Evolutionary conservation across 2,113 vertebrate genomes (phyloP).

Genomic region (Neofelis nebulosa): DNA sequence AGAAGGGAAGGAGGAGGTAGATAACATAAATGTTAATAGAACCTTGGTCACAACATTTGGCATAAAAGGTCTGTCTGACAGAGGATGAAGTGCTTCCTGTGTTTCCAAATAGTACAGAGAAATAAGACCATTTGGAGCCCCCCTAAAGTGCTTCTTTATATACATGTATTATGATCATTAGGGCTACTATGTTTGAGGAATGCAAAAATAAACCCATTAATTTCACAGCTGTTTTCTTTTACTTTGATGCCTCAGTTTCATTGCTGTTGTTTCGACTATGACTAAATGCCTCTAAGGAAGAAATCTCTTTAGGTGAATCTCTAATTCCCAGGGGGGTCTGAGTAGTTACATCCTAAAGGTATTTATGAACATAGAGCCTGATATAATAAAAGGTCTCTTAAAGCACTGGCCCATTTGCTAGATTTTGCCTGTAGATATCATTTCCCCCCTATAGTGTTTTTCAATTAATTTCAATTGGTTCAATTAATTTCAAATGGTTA

Average conservation of each 20-base stretch:
- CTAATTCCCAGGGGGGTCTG: background rate
- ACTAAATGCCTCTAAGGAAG: background rate
- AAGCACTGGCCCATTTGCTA: background rate
- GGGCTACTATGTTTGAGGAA: background rate
- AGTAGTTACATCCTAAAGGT: background rate
- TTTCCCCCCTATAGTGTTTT: background rate
- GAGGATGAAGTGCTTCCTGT: background rate
- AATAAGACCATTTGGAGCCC: background rate
- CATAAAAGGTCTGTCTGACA: background rate
- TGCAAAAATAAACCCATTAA: constrained; percentile 4
- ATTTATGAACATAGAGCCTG: background rate
- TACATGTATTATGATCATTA: background rate
- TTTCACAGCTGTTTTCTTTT: background rate
- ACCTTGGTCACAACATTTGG: background rate
- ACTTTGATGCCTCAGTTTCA: background rate
- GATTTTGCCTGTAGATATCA: background rate
- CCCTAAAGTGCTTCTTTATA: background rate
- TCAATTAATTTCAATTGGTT: background rate
- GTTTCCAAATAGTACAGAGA: background rate
- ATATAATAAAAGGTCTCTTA: background rate
- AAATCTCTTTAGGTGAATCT: background rate
- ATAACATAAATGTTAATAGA: background rate
- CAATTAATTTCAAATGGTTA: background rate
- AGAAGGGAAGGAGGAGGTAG: background rate
- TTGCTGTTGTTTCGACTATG: background rate